A percentile compares a stretch with the other conserved stretches of the same genome.
Conservation (phyloP, 2,888 invertebrate species). For the Xestia c-nigrum region DNA sequence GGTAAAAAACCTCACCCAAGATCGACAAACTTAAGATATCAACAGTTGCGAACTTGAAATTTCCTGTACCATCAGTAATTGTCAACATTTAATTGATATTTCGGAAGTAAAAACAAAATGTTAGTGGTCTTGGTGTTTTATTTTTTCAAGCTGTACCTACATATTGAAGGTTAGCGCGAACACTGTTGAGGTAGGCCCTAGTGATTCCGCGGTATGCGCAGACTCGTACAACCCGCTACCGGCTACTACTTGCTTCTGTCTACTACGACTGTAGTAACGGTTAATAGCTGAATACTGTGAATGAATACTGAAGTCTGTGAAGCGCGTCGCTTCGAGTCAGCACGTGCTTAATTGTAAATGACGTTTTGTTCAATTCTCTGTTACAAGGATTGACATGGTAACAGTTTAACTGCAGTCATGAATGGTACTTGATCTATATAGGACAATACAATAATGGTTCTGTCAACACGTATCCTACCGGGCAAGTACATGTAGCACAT, state of each 20-base stretch:
- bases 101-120: background rate
- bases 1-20: background rate
- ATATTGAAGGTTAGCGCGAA: background rate
- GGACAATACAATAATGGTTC: constrained; percentile 1
- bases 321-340: background rate
- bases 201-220: background rate
- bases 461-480: background rate
- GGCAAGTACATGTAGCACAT: background rate
- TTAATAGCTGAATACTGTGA: background rate
- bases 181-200: background rate
- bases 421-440: background rate
- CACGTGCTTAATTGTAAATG: background rate
- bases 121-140: background rate
- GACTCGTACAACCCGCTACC: background rate
- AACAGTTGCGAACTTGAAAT: background rate
- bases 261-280: no score
- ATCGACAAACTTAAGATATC: no score
- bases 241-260: no score
- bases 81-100: background rate
- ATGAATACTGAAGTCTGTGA: background rate
- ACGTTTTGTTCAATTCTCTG: background rate
- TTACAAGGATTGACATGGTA: background rate
- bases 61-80: background rate
- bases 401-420: background rate
- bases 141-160: background rate